Base-by-base conservation (phyloP, 1,140 invertebrate species). In the Achroia grisella region DNA sequence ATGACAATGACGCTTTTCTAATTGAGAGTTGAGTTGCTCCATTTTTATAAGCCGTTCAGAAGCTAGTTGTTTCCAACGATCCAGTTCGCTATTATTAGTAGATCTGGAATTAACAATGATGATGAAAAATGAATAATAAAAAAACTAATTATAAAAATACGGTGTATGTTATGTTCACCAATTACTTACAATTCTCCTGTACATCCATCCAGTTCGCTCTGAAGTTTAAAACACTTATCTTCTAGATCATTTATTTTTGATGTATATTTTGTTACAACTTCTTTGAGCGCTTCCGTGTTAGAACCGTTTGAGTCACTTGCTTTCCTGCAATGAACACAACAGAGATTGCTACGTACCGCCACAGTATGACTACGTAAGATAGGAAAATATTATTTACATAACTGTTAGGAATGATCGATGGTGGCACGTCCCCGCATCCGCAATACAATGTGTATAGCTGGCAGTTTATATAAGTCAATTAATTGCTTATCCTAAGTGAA, bases 51-150 rank as follows among this genome's bases (percentile, higher is more conserved):
- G 58, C 48, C 86, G 68, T 61, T 87, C 85, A 8, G 63, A 33
- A 9, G 83, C 81, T 48, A 86, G 72, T 30, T 65, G 60, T 57
- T 86, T 86, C 83, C 85, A 87, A 11, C 85, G 62, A 14, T 77
- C 72, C 8, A 74, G 45, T 63, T 87, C 83, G 47, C 64, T 74
- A 65, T 72, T 69, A 52, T 58, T 70, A 12, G 50, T 67, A 30
- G 49, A 52, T 48, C 80, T 84, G 43, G 4, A 60, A 66, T 37
- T 53, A 32, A 36, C 14, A n/a, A n/a, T 39, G 8, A 34, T 39
- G 44, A 4, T 31, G 10, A 41, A 31, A 43, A 8, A 15, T 13
- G 9, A 30, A 28, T 27, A 13, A 15, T 36, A 14, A 44, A 44
- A 52, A 23, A 29, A 35, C 8, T 28, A 36, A 27, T 31, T 9